Conservation (phyloP, 2,888 invertebrate genomes). For the Aspidiotus destructor region DNA sequence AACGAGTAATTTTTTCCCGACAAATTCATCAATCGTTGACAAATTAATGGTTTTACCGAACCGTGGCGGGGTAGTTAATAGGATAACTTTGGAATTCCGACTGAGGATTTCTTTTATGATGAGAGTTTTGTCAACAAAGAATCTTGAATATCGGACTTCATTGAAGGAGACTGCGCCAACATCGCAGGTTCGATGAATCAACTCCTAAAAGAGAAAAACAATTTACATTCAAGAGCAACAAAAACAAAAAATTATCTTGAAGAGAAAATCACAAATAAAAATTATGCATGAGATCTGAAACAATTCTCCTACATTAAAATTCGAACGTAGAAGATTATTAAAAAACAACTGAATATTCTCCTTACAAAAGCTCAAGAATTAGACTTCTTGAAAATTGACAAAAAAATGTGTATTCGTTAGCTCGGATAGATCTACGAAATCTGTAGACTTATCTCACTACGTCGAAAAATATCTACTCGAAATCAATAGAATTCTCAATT, state of each 20-base stretch:
- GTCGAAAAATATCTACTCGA: constrained; percentile 1
- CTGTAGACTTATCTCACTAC: constrained; percentile 2
- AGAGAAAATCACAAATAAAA: background rate
- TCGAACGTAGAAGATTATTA: background rate
- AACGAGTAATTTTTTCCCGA: background rate
- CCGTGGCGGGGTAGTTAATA: background rate
- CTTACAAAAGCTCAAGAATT: no score
- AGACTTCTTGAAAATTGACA: background rate
- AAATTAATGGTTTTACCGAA: background rate
- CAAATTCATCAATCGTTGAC: background rate
- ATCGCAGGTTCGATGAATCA: background rate
- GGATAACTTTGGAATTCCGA: background rate
- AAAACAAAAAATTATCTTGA: no score
- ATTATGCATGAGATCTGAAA: background rate
- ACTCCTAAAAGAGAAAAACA: background rate
- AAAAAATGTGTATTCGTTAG: constrained; percentile 1
- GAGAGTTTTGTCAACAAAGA: background rate
- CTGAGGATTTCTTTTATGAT: background rate
- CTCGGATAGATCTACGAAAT: constrained; percentile 2
- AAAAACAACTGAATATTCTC: background rate
- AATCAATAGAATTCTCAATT: constrained; percentile 1
- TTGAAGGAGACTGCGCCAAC: background rate
- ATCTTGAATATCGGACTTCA: background rate
- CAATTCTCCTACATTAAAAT: background rate
- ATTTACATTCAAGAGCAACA: background rate